These are phyloP conservation scores for Gobiocypris rarus DNA, from an alignment of 2,113 vertebrate genomes.

Conservation along the genomic window DNA sequence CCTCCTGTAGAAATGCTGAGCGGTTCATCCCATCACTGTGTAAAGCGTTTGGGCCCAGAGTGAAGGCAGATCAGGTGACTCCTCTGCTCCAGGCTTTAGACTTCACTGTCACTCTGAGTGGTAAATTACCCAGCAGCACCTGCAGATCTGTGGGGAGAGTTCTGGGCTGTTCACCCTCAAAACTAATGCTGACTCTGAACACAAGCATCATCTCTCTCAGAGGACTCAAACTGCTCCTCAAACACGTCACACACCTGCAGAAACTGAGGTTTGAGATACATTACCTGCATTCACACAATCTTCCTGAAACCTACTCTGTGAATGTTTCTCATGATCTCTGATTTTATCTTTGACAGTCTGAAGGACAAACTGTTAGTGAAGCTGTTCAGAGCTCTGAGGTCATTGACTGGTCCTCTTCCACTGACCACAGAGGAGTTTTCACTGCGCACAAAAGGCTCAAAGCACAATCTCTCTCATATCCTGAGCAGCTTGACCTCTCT, in stretches of 20 bases:
- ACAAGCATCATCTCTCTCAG: constrained; percentile 40
- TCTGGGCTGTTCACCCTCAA: constrained; percentile 25
- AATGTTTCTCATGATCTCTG: neutral
- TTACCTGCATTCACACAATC: neutral
- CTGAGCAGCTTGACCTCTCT: constrained; percentile 44
- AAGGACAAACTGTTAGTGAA: constrained; percentile 29
- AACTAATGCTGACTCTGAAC: constrained; percentile 49
- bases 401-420: neutral
- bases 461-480: neutral
- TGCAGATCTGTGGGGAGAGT: constrained; percentile 52
- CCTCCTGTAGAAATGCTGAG: neutral
- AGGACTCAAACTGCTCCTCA: constrained; percentile 46
- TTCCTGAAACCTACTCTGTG: neutral
- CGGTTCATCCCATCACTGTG: neutral
- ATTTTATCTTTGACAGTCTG: neutral
- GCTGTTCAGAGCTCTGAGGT: constrained; percentile 28
- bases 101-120: constrained; percentile 34
- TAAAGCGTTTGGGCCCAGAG: constrained; percentile 4
- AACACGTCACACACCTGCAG: constrained; percentile 25
- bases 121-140: constrained; percentile 25
- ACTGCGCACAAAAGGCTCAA: neutral
- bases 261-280: constrained; percentile 35
- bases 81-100: constrained; percentile 44
- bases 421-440: constrained; percentile 34
- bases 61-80: neutral